Percentiles rank a stretch among this genome's conserved stretches.
phyloP scores from a whole-genome alignment of 1,140 invertebrate genomes.

The Helicoverpa zea region DNA sequence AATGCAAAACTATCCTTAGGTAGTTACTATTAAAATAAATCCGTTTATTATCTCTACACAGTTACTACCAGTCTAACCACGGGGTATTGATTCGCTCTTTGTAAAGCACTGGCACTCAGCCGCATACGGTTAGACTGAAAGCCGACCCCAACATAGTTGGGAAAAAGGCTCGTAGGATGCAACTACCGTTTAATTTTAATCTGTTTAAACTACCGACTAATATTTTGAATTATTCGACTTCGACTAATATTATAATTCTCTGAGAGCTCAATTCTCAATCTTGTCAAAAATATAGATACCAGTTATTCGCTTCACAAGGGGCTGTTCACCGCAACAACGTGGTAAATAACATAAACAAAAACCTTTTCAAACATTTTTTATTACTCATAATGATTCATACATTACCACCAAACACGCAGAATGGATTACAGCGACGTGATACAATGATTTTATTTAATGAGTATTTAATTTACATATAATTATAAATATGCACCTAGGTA shows the following conservation, averaged over 20 bases:
- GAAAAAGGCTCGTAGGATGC: too few species aligned
- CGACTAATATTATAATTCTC: neutral
- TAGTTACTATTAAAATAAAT: neutral
- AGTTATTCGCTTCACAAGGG: neutral
- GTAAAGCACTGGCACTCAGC: too few species aligned
- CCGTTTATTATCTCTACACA: neutral
- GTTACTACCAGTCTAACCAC: too few species aligned
- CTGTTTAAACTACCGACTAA: too few species aligned
- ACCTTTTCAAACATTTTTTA: conserved; percentile 71
- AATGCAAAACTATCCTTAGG: too few species aligned
- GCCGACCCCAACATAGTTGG: too few species aligned
- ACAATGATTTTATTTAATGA: conserved; percentile 66
- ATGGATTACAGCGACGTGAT: conserved; percentile 79
- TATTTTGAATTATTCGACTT: too few species aligned
- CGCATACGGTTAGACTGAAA: too few species aligned
- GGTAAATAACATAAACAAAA: conserved; percentile 55
- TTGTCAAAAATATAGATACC: neutral
- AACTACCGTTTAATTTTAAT: too few species aligned
- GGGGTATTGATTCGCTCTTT: too few species aligned
- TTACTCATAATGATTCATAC: conserved; percentile 79
- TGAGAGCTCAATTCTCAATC: neutral
- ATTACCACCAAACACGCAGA: conserved; percentile 82
- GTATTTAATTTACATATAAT: conserved; percentile 38
- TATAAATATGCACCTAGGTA: conserved; percentile 46
- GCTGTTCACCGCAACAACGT: neutral